Base-by-base conservation (phyloP, 2,797 vertebrate species). In the Xiphorhynchus erythropygius region DNA sequence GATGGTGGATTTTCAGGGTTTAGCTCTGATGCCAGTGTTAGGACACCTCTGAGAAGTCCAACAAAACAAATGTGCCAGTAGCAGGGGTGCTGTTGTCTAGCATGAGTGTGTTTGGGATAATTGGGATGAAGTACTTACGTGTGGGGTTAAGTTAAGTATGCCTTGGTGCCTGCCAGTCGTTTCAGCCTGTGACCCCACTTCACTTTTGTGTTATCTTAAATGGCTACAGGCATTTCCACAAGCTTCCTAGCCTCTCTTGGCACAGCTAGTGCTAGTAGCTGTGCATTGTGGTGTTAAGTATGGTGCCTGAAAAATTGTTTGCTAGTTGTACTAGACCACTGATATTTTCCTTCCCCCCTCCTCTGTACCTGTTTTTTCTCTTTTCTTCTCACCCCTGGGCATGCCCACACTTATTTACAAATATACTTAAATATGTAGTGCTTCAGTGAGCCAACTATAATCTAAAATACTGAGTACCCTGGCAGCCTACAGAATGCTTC, bases 61-160 rank as follows among this genome's bases (percentile, higher is more conserved):
- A 13, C 42, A 83, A 63, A 91, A 87, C 32, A 33, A 55, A 47
- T 10, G 52, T 64, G 18, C 13, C 64, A 6, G 32, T 32, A 63
- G 35, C 47, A 76, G 56, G 76, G 41, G 15, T 0, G 2, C 23
- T 63, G 0, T 69, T 1, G 0, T n/a, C 39, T 42, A 14, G n/a
- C 0, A 0, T 5, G 44, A 64, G 25, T 0, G 1, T 44, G 79
- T 53, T 32, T 62, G 28, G 67, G 46, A 60, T 62, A 75, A 87
- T 75, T 3, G 6, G 65, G 47, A 35, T 42, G 33, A 88, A 35
- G 10, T 1, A 4, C 52, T 80, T 47, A 44, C 35, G 9, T 11
- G 30, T 2, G 0, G 17, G 18, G 21, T 53, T 41, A 92, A 52
- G 49, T 49, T 67, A 52, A 41, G 74, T 42, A 7, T 2, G 3